Percentiles rank a stretch among this genome's conserved stretches.
Evolutionary conservation across 2,888 invertebrate genomes (phyloP).

Genomic region (Caenorhabditis sinica): DNA sequence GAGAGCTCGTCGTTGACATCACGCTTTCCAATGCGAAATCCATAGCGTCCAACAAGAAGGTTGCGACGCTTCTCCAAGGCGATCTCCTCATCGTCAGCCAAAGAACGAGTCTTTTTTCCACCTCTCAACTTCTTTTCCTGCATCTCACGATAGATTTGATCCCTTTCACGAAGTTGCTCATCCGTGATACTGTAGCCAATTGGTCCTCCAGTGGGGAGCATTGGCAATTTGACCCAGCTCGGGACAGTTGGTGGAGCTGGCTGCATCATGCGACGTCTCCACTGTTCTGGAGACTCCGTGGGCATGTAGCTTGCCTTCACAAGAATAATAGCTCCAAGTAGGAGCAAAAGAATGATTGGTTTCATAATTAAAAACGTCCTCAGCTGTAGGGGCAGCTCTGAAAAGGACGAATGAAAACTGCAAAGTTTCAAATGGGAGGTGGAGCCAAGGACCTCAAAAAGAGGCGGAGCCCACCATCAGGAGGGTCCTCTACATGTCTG

Average conservation of each 20-base stretch:
- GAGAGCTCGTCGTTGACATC: not conserved
- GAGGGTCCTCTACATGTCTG: constrained; percentile 28
- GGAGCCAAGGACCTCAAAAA: constrained; percentile 28
- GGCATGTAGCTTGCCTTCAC: not conserved
- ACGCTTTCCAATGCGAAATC: constrained; percentile 54
- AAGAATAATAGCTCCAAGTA: constrained; percentile 5
- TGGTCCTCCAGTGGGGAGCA: not conserved
- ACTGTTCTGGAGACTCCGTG: not conserved
- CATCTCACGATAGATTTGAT: not conserved
- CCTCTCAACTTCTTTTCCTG: not conserved
- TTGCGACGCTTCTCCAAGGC: constrained; percentile 36
- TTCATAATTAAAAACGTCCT: constrained; percentile 14
- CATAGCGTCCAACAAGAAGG: constrained; percentile 53
- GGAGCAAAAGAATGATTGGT: not conserved
- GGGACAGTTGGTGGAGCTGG: not conserved
- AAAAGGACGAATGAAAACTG: not conserved
- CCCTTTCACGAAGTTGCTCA: not conserved
- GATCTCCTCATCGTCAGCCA: not conserved
- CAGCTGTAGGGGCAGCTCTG: not conserved
- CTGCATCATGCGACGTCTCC: not conserved
- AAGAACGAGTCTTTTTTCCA: not conserved
- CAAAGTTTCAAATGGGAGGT: constrained; percentile 4
- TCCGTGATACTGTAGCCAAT: not conserved
- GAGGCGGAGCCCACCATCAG: constrained; percentile 43
- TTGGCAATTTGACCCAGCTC: not conserved